Evolutionary conservation across 1,140 invertebrate species (phyloP).

Genomic region (Maconellicoccus hirsutus): DNA sequence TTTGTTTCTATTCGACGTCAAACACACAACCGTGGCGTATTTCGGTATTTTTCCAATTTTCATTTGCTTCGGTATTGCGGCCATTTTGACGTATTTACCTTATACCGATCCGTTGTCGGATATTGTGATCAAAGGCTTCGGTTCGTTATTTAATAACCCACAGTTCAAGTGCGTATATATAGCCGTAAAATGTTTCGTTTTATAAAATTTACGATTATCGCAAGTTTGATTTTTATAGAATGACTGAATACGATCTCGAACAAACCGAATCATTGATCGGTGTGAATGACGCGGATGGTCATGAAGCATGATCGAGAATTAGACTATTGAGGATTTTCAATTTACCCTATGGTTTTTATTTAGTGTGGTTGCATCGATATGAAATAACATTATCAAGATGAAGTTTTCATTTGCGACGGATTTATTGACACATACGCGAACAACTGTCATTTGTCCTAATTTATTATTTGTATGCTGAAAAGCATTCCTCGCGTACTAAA

Average conservation of each 20-base stretch:
- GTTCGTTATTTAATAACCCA: background rate
- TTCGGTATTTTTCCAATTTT: slow-evolving; percentile 67
- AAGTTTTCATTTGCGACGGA: too few relatives aligned
- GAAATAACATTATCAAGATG: too few relatives aligned
- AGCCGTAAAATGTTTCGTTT: too few relatives aligned
- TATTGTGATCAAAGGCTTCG: slow-evolving; percentile 15
- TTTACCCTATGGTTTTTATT: too few relatives aligned
- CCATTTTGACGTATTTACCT: slow-evolving; percentile 65
- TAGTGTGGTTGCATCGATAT: too few relatives aligned
- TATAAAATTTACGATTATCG: too few relatives aligned
- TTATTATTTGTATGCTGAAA: too few relatives aligned
- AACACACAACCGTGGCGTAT: slow-evolving; percentile 65
- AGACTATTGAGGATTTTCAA: background rate
- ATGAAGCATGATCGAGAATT: slow-evolving; percentile 27
- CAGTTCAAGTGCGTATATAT: background rate
- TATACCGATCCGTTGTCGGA: slow-evolving; percentile 59
- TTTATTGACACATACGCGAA: too few relatives aligned
- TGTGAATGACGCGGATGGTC: slow-evolving; percentile 28
- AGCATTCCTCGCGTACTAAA: too few relatives aligned
- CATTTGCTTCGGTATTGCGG: slow-evolving; percentile 60
- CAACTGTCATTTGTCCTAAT: too few relatives aligned
- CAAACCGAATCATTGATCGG: slow-evolving; percentile 30
- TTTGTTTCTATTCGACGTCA: slow-evolving; percentile 57
- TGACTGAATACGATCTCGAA: slow-evolving; percentile 29
- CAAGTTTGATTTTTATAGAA: slow-evolving; percentile 28